Evolutionary conservation across 2,888 invertebrate species (phyloP).

Genomic region (Sicus ferrugineus): DNA sequence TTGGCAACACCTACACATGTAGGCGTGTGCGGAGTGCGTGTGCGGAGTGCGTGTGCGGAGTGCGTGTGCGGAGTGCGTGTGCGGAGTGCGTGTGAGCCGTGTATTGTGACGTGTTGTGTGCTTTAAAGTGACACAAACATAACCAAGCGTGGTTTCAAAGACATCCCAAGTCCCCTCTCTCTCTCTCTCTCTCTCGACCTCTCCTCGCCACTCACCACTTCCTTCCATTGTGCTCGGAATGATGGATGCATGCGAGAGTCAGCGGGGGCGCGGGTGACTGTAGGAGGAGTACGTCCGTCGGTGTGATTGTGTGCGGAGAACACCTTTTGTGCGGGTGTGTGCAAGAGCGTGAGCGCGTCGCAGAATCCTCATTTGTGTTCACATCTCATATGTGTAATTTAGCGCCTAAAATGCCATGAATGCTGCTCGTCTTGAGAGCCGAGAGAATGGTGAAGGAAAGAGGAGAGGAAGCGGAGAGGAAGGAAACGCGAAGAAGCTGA

Average conservation of each 20-base stretch:
- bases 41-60: background rate
- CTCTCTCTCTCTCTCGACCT: too few species aligned
- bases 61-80: background rate
- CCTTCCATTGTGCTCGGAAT: background rate
- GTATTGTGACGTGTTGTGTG: too few species aligned
- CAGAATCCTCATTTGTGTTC: conserved; percentile 33
- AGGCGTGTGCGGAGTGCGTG: too few species aligned
- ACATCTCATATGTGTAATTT: conserved; percentile 32
- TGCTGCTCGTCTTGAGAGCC: conserved; percentile 4
- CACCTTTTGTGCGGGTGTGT: conserved; percentile 32
- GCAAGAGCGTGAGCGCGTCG: conserved; percentile 17
- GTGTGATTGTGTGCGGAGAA: conserved; percentile 9
- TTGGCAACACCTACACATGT: conserved; percentile 11
- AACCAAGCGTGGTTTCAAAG: too few species aligned
- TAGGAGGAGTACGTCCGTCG: conserved; percentile 17
- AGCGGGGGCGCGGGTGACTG: too few species aligned
- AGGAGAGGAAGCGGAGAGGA: background rate
- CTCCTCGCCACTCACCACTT: too few species aligned
- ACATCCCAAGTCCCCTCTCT: too few species aligned
- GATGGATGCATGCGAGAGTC: background rate
- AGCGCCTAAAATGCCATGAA: conserved; percentile 32
- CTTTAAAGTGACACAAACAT: too few species aligned
- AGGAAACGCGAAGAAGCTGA: background rate
- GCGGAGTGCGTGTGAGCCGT: too few species aligned
- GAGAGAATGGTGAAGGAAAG: background rate